Evolutionary conservation across 2,888 invertebrate species (phyloP).

Genomic region (Cosmia pyralina): DNA sequence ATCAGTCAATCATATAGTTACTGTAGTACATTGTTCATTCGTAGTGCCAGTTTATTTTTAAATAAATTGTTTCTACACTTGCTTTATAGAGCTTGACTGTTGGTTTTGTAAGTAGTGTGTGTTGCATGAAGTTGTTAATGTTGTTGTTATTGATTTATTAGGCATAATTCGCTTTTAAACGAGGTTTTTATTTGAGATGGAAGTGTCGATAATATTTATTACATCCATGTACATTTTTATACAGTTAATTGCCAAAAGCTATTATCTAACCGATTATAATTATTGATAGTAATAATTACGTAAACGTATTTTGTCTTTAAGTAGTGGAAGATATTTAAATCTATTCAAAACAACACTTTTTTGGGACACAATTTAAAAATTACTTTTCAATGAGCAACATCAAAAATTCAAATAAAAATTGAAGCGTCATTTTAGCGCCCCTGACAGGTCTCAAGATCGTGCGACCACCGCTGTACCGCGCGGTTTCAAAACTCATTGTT

Average conservation of each 20-base stretch:
- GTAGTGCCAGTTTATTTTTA: slow-evolving; percentile 50
- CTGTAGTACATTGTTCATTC: slow-evolving; percentile 35
- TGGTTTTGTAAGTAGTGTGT: slow-evolving; percentile 45
- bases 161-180: slow-evolving; percentile 27
- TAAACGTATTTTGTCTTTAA: background rate
- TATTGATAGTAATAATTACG: no score
- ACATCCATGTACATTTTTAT: slow-evolving; percentile 17
- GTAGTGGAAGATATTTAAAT: background rate
- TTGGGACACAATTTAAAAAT: background rate
- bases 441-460: slow-evolving; percentile 78
- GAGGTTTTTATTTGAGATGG: slow-evolving; percentile 44
- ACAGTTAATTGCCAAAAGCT: background rate
- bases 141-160: slow-evolving; percentile 54
- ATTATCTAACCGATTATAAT: slow-evolving; percentile 2
- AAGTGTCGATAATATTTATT: slow-evolving; percentile 29
- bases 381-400: background rate
- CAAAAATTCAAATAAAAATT: background rate
- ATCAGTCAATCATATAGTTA: slow-evolving; percentile 33
- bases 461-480: slow-evolving; percentile 68
- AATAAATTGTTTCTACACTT: slow-evolving; percentile 50
- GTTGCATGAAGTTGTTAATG: slow-evolving; percentile 39
- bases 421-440: slow-evolving; percentile 64
- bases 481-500: slow-evolving; percentile 83
- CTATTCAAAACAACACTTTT: background rate
- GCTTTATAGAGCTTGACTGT: slow-evolving; percentile 60